A percentile compares a stretch with the other conserved stretches of the same genome.
Evolutionary conservation across 2,113 vertebrate species (phyloP).

Genomic region (Pyxicephalus adspersus): DNA sequence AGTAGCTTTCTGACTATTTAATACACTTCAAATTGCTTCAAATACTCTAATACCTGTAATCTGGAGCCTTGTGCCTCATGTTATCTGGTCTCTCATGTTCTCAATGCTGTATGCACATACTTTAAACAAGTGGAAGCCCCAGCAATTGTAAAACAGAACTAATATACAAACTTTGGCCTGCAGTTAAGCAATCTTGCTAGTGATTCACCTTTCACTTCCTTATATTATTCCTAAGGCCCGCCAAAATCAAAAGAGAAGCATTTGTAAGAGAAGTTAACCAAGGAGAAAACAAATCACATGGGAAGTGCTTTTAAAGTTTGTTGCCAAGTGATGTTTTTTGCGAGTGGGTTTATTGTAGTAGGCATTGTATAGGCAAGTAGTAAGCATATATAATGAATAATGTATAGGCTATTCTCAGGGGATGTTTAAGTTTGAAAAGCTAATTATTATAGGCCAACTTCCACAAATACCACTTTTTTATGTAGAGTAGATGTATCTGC

Average conservation of each 20-base stretch:
- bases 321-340: background rate
- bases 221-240: background rate
- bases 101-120: too few relatives aligned
- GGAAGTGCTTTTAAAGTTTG: background rate
- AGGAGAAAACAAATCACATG: background rate
- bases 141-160: too few relatives aligned
- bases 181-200: background rate
- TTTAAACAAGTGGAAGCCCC: too few relatives aligned
- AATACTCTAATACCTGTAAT: too few relatives aligned
- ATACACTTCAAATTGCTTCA: too few relatives aligned
- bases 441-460: background rate
- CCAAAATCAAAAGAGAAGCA: background rate
- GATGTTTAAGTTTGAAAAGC: background rate
- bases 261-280: background rate
- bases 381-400: slow-evolving; percentile 27
- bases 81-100: too few relatives aligned
- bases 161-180: too few relatives aligned
- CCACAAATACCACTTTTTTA: background rate
- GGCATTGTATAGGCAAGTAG: slow-evolving; percentile 15
- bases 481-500: too few relatives aligned
- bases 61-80: too few relatives aligned
- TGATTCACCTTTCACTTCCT: background rate
- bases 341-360: background rate
- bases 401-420: background rate
- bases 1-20: too few relatives aligned